phyloP scores from a whole-genome alignment of 2,797 vertebrate genomes.

The Hafferia zeledoni region DNA sequence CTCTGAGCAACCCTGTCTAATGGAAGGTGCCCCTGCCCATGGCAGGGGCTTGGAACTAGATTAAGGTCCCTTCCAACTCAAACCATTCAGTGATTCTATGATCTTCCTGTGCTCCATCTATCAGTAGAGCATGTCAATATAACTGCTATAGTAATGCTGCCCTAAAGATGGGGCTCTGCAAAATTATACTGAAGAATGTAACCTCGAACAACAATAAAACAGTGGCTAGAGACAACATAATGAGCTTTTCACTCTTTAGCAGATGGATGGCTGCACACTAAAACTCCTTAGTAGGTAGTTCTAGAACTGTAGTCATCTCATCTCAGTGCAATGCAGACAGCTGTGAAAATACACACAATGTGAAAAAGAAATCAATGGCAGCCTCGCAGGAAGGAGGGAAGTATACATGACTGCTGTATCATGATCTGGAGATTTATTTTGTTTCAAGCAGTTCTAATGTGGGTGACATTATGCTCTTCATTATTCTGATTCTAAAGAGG shows the following conservation, averaged over 20 bases:
- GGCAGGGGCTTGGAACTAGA: not conserved
- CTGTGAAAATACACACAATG: not conserved
- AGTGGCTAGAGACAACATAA: not conserved
- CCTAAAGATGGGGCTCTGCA: not conserved
- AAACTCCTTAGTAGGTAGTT: not conserved
- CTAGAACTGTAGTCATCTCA: not conserved
- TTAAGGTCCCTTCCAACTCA: not conserved
- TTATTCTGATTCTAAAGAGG: not conserved
- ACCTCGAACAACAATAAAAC: not conserved
- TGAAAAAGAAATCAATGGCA: not conserved
- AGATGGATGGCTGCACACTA: not conserved
- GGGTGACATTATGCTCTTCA: not conserved
- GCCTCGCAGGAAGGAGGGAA: not conserved
- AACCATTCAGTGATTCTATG: not conserved
- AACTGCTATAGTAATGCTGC: not conserved
- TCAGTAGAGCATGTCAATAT: not conserved
- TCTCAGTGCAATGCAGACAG: not conserved
- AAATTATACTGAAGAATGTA: not conserved
- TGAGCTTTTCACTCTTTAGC: not conserved
- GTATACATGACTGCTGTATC: not conserved
- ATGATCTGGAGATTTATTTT: not conserved
- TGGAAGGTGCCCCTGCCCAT: not conserved
- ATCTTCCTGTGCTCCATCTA: not conserved
- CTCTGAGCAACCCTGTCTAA: not conserved
- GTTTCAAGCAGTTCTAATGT: not conserved